These are phyloP conservation scores for Schizopygopsis pylzovi DNA, from an alignment of 2,797 vertebrate genomes.

Conservation along the genomic window DNA sequence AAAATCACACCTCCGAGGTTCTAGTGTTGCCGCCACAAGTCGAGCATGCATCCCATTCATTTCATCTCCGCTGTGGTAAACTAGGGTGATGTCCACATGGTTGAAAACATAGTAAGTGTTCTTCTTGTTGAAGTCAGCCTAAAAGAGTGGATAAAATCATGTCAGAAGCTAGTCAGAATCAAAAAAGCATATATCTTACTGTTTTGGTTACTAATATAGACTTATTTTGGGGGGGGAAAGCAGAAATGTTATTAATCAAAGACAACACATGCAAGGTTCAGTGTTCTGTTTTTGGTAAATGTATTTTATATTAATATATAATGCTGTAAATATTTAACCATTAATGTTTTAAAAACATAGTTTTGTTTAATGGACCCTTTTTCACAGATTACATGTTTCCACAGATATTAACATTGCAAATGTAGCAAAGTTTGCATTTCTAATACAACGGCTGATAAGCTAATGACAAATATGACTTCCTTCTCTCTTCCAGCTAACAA, in stretches of 20 bases:
- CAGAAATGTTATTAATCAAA: background rate
- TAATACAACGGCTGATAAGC: background rate
- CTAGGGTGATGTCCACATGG: constrained; percentile 89
- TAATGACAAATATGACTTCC: no score
- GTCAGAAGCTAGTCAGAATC: background rate
- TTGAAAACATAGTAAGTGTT: constrained; percentile 92
- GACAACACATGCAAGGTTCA: background rate
- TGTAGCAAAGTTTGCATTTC: background rate
- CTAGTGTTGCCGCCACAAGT: constrained; percentile 85
- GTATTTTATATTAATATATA: background rate
- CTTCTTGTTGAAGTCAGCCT: constrained; percentile 89
- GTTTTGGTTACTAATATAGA: background rate
- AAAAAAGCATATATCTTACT: background rate
- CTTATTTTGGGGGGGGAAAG: background rate
- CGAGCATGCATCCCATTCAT: constrained; percentile 83
- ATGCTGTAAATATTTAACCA: background rate
- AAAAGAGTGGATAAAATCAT: constrained; percentile 61
- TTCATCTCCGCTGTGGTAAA: constrained; percentile 82
- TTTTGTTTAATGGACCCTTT: no score
- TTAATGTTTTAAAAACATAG: background rate
- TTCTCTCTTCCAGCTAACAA: background rate
- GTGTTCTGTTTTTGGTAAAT: background rate
- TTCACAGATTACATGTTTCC: no score
- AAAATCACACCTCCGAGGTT: constrained; percentile 84
- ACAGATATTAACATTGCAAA: no score